Conservation (phyloP, 1,140 invertebrate species). For the Drosophila busckii region DNA sequence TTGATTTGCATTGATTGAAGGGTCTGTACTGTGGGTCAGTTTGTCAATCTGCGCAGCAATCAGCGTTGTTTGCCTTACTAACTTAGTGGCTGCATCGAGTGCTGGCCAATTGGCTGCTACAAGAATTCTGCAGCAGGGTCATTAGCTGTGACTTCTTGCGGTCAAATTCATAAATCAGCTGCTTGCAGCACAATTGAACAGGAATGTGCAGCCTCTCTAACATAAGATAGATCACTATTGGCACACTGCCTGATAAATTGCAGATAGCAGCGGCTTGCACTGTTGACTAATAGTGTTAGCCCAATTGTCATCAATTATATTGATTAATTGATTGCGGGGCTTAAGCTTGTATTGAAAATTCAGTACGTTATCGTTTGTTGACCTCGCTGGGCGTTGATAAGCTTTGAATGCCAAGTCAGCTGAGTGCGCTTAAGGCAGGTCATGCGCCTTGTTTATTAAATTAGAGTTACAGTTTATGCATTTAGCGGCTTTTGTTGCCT, state of each 20-base stretch:
- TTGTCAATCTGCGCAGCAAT: constrained; percentile 58
- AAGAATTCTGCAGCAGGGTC: constrained; percentile 51
- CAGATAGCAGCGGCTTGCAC: constrained; percentile 58
- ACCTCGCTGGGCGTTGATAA: constrained; percentile 28
- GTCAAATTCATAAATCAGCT: constrained; percentile 72
- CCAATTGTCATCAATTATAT: constrained; percentile 71
- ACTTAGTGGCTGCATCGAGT: constrained; percentile 46
- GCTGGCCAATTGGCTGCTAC: constrained; percentile 26
- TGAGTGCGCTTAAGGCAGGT: neutral
- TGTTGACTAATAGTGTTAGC: constrained; percentile 70
- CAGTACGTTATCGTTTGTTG: constrained; percentile 56
- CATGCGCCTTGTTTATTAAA: constrained; percentile 70
- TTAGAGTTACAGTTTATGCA: constrained; percentile 25
- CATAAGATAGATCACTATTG: constrained; percentile 27
- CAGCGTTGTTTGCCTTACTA: constrained; percentile 49
- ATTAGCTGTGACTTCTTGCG: constrained; percentile 62
- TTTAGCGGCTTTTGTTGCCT: constrained; percentile 24
- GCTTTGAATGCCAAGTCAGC: neutral
- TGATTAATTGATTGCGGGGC: constrained; percentile 51
- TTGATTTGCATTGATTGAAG: no score
- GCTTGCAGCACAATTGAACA: constrained; percentile 31
- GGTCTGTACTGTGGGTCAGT: constrained; percentile 56
- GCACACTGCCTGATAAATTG: constrained; percentile 58
- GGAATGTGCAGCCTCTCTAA: constrained; percentile 50
- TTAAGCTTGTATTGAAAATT: neutral